phyloP scores from a whole-genome alignment of 2,113 vertebrate genomes.

The Lamprotornis superbus region DNA sequence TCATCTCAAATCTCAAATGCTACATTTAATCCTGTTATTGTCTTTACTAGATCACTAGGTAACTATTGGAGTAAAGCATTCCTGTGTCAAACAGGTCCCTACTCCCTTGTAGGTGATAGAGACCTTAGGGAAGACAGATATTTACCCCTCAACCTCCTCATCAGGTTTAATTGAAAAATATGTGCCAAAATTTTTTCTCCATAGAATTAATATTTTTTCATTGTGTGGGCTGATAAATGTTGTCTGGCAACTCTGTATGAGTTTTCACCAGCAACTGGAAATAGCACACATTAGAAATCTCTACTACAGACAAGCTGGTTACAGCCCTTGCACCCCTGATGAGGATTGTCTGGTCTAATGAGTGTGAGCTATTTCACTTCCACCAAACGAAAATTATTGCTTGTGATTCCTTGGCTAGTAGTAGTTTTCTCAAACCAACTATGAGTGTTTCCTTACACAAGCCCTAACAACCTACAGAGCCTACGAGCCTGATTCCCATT shows the following conservation, averaged over 20 bases:
- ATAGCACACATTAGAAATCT: not conserved
- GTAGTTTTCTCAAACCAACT: not conserved
- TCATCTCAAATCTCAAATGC: not conserved
- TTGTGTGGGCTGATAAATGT: conserved; percentile 13
- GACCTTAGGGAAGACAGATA: not conserved
- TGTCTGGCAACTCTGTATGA: not conserved
- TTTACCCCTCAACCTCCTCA: not conserved
- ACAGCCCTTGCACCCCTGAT: not conserved
- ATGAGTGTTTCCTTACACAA: not conserved
- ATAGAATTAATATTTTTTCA: not conserved
- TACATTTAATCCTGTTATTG: not conserved
- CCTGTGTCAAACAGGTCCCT: not conserved
- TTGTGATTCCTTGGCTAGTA: not conserved
- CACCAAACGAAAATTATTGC: not conserved
- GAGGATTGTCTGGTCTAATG: conserved; percentile 23
- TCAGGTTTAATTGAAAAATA: not conserved
- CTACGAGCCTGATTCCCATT: not conserved
- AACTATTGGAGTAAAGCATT: not conserved
- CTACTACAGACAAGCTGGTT: not conserved
- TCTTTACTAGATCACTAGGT: not conserved
- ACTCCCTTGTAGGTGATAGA: not conserved
- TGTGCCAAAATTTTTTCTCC: not conserved
- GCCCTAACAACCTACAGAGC: not conserved
- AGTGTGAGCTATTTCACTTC: conserved; percentile 20
- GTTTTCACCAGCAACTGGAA: conserved; percentile 24